Percentiles rank a stretch among this genome's conserved stretches.
phyloP scores from a whole-genome alignment of 1,140 invertebrate species.

The Penaeus chinensis region DNA sequence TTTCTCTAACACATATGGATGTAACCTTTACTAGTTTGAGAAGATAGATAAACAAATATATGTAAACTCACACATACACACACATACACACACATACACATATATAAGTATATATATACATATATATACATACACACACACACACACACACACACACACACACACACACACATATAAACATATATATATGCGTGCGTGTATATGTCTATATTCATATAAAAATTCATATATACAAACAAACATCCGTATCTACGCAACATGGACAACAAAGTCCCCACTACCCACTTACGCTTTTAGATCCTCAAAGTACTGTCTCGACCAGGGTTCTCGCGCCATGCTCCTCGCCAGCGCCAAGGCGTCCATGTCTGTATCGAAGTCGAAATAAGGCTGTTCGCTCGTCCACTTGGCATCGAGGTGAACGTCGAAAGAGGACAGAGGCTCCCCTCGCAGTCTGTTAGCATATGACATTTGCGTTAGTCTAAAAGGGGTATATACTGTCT shows the following conservation, averaged over 20 bases:
- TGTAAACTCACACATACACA: constrained; percentile 8
- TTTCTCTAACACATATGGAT: too few relatives aligned
- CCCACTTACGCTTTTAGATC: constrained; percentile 70
- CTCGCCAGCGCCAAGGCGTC: constrained; percentile 73
- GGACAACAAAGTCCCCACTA: background rate
- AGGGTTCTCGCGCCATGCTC: constrained; percentile 75
- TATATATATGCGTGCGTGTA: background rate
- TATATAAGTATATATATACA: constrained; percentile 3
- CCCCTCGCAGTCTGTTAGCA: constrained; percentile 30
- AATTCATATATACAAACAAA: background rate
- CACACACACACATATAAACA: background rate
- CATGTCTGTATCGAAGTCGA: constrained; percentile 78
- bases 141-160: background rate
- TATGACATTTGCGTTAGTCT: background rate
- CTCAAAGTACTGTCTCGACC: constrained; percentile 77
- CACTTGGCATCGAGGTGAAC: constrained; percentile 68
- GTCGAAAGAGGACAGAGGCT: constrained; percentile 54
- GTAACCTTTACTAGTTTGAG: too few relatives aligned
- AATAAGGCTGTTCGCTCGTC: constrained; percentile 68
- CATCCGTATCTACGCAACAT: background rate
- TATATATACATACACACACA: constrained; percentile 4
- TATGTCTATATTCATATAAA: background rate
- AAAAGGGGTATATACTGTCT: background rate
- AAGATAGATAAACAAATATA: constrained; percentile 67
- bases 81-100: background rate